Evolutionary conservation across 2,888 invertebrate species (phyloP).

Genomic region (Hypena proboscidalis): DNA sequence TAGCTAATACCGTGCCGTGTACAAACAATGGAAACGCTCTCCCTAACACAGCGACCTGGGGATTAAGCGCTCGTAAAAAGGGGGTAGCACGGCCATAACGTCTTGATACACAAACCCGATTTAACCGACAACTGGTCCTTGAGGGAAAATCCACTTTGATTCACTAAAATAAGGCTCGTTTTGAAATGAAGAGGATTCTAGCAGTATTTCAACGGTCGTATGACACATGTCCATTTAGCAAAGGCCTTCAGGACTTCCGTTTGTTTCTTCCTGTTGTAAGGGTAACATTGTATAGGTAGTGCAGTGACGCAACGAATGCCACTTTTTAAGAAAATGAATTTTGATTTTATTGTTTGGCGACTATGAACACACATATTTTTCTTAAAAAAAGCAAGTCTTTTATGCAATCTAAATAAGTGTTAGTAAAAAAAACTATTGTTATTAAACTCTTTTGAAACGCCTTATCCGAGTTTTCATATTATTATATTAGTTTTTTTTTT

Average conservation of each 20-base stretch:
- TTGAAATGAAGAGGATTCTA: conserved; percentile 10
- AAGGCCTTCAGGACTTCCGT: conserved; percentile 54
- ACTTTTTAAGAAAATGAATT: no score
- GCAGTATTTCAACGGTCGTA: conserved; percentile 56
- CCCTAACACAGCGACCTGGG: conserved; percentile 58
- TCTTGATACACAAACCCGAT: conserved; percentile 69
- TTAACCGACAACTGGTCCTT: conserved; percentile 24
- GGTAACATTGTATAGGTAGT: conserved; percentile 15
- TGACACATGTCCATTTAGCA: conserved; percentile 69
- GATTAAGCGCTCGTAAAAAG: conserved; percentile 82
- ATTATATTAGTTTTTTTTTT: no score
- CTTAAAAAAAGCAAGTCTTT: no score
- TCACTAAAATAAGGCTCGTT: conserved; percentile 27
- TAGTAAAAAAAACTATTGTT: no score
- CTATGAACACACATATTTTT: no score
- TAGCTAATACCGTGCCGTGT: conserved; percentile 32
- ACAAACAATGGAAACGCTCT: conserved; percentile 46
- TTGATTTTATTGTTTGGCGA: no score
- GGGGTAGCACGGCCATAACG: conserved; percentile 75
- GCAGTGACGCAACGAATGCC: no score
- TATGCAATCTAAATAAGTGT: no score
- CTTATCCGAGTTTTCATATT: no score
- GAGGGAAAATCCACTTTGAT: conserved; percentile 36
- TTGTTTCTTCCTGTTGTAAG: conserved; percentile 44
- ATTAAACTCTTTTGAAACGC: no score